Base-by-base conservation (phyloP, 2,113 vertebrate species). In the Eptatretus burgeri region DNA sequence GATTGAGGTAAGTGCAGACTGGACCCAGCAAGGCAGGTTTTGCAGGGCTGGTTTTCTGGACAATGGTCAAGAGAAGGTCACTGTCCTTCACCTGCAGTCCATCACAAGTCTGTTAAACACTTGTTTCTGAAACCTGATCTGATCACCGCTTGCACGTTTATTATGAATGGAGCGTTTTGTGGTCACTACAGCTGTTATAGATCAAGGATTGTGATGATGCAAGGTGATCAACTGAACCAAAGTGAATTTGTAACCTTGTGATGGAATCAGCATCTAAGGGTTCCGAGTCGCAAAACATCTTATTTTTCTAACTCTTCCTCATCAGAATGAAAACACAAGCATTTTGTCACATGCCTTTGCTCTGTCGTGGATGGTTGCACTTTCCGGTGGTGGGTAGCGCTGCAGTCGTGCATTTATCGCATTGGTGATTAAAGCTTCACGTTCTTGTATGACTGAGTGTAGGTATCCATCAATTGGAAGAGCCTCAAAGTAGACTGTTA, bases 391-490 rank as follows among this genome's bases (percentile, higher is more conserved):
- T 0, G 91, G 85, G 70, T 79, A 87, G 53, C 77, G 75, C 66
- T 79, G 71, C 64, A 98, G 74, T 9, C 81, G 78, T 70, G 85
- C 81, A 70, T 95, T 94, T 64, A 81, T 78, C 13, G 87, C 93
- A n/a, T 79, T 82, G 70, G 82, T 74, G 73, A 98, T 93, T 66
- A 98, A 98, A 62, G 88, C 81, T 0, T 63, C 75, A 51, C 94
- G 91, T 2, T 76, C 76, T 71, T 80, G 74, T 68, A 98, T 82
- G 63, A 98, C 79, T 5, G 74, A 73, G 66, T 78, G 77, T 73
- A 98, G 73, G 72, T 98, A 93, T 14, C 76, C 73, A 52, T 77
- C 81, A 67, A 78, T 71, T 51, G 83, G 87, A 51, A 74, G 68
- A 10, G 74, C 76, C 68, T 70, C 74, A 74, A 85, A 94, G 75